A percentile compares a stretch with the other conserved stretches of the same genome.
These are phyloP conservation scores for Acipenser transmontanus DNA, from an alignment of 2,797 vertebrate genomes.

Conservation along the genomic window DNA sequence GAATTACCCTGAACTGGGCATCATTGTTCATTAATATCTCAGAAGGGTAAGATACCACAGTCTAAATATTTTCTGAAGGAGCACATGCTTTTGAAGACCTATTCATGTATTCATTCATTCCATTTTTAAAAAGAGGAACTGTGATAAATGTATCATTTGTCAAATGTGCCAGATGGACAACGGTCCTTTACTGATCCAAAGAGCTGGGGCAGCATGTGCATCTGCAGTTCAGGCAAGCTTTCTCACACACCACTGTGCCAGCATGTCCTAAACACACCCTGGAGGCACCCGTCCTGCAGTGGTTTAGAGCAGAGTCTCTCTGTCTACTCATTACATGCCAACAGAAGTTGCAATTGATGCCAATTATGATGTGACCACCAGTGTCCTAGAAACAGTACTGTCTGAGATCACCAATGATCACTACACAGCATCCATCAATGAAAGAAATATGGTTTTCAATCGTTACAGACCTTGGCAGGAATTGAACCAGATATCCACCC, in stretches of 20 bases:
- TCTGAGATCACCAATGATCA: neutral
- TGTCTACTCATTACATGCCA: neutral
- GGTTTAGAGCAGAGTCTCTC: neutral
- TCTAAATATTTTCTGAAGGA: too few species aligned
- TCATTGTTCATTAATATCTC: too few species aligned
- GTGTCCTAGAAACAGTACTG: neutral
- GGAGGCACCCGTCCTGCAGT: neutral
- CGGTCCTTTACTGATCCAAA: neutral
- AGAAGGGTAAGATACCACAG: too few species aligned
- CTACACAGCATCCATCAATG: neutral
- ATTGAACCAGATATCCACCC: neutral
- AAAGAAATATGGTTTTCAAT: slow-evolving; percentile 1
- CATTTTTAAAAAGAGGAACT: neutral
- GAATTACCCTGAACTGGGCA: too few species aligned
- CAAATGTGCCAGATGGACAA: neutral
- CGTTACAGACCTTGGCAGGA: neutral
- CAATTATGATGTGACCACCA: neutral
- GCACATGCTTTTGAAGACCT: too few species aligned
- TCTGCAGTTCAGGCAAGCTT: neutral
- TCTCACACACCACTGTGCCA: neutral
- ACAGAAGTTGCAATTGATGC: neutral
- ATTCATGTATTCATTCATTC: neutral
- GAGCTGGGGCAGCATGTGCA: neutral
- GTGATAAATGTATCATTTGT: neutral
- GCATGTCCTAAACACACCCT: neutral